phyloP scores from a whole-genome alignment of 64 coral and sea anemone species.

The Catalaphyllia jardinei region DNA sequence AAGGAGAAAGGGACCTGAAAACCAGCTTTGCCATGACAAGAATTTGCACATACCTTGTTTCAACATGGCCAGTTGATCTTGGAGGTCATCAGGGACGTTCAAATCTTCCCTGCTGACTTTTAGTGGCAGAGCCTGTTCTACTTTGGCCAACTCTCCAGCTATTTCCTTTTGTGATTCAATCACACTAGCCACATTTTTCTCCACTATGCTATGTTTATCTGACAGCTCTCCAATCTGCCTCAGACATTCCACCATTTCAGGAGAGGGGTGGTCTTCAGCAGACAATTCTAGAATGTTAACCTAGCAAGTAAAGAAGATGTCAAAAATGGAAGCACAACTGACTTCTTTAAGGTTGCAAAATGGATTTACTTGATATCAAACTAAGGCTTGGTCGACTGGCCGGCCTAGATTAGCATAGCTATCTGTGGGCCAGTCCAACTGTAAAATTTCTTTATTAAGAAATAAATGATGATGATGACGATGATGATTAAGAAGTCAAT shows the following conservation, averaged over 20 bases:
- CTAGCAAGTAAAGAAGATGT: background rate
- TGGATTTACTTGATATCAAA: too few species aligned
- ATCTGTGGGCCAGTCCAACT: too few species aligned
- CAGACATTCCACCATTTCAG: conserved; percentile 82
- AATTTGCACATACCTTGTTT: conserved; percentile 57
- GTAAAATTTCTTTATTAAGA: too few species aligned
- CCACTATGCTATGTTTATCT: conserved; percentile 60
- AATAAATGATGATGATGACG: too few species aligned
- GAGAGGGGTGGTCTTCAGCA: conserved; percentile 47
- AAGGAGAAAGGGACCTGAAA: background rate
- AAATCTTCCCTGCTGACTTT: conserved; percentile 68
- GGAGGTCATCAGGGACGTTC: conserved; percentile 52
- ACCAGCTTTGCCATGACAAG: too few species aligned
- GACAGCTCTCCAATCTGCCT: conserved; percentile 77
- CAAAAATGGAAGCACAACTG: too few species aligned
- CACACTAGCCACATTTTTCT: conserved; percentile 61
- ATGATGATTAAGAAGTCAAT: too few species aligned
- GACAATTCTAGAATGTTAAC: conserved; percentile 17
- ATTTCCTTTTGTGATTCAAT: conserved; percentile 39
- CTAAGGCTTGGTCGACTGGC: too few species aligned
- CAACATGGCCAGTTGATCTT: conserved; percentile 68
- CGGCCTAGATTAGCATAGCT: too few species aligned
- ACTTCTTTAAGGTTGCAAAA: too few species aligned
- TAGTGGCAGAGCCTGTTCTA: conserved; percentile 58
- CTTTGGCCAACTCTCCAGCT: conserved; percentile 15